Evolutionary conservation across 2,113 vertebrate species (phyloP).

Genomic region (Carettochelys insculpta): DNA sequence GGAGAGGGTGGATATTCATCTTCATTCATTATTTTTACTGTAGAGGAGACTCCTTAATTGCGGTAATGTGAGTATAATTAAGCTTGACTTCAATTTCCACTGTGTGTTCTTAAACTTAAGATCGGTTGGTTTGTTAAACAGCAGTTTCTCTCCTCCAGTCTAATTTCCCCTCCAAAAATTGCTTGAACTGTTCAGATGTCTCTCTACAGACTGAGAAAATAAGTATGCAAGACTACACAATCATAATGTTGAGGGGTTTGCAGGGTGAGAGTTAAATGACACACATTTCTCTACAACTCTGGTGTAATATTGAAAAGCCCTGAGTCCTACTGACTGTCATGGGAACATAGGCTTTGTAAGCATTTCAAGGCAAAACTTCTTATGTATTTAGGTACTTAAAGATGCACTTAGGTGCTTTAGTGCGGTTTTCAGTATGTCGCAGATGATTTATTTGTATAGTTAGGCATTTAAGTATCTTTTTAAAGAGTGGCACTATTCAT

Average conservation of each 20-base stretch:
- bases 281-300: not conserved
- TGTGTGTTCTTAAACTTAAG: not conserved
- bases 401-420: not conserved
- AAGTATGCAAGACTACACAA: not conserved
- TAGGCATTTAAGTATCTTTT: not conserved
- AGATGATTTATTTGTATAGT: not conserved
- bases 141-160: not conserved
- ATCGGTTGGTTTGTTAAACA: not conserved
- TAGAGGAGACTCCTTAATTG: not conserved
- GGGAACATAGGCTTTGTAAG: not conserved
- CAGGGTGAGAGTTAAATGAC: not conserved
- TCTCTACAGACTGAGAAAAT: not conserved
- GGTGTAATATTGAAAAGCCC: no score
- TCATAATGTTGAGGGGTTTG: not conserved
- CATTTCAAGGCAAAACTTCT: not conserved
- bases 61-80: not conserved
- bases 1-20: no score
- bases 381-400: not conserved
- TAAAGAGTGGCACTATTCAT: not conserved
- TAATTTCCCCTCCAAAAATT: not conserved
- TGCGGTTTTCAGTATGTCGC: not conserved
- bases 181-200: not conserved
- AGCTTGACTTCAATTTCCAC: not conserved
- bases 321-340: not conserved
- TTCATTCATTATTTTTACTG: not conserved